A percentile compares a stretch with the other conserved stretches of the same genome.
These are phyloP conservation scores for Turdus rufiventris DNA, from an alignment of 2,113 vertebrate species.

Conservation along the genomic window DNA sequence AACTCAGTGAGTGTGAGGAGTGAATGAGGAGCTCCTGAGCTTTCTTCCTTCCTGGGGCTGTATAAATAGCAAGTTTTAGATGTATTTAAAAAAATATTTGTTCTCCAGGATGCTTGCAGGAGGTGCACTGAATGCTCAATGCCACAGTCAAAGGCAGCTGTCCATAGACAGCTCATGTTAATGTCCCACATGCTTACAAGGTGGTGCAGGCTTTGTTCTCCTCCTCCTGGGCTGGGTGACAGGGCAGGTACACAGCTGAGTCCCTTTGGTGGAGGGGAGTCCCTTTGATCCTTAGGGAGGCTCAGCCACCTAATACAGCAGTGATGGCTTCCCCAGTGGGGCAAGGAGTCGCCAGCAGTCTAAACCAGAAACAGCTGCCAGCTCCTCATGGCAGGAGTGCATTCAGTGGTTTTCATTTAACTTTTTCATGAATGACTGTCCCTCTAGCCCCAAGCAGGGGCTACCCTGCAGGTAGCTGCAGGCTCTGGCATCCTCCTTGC, in stretches of 20 bases:
- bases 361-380: neutral
- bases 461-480: neutral
- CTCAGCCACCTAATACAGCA: accelerated
- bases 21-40: neutral
- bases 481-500: neutral
- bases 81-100: neutral
- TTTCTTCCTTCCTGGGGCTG: neutral
- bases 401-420: neutral
- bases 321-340: neutral
- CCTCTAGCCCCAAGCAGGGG: neutral
- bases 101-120: neutral
- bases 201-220: neutral
- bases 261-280: neutral
- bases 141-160: too few species aligned
- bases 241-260: neutral
- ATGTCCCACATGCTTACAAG: neutral
- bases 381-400: neutral
- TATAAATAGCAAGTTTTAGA: neutral
- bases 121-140: neutral
- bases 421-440: neutral
- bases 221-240: neutral
- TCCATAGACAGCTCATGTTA: neutral
- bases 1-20: neutral
- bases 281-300: neutral
- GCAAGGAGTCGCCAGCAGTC: neutral